phyloP scores from a whole-genome alignment of 2,888 invertebrate species.

The Drosophila nr. perissopoda region DNA sequence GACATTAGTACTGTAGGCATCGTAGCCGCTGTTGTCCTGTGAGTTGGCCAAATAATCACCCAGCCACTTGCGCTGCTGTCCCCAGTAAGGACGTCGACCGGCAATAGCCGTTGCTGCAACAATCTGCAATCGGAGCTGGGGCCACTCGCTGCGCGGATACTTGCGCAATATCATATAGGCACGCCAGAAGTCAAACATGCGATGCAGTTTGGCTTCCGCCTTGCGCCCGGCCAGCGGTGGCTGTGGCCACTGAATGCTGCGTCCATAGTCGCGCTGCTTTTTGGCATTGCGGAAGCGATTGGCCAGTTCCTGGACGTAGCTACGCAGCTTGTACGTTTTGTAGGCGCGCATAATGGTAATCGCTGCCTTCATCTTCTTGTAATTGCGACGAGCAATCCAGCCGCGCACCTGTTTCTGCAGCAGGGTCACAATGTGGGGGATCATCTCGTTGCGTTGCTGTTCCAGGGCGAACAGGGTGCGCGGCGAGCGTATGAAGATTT shows the following conservation, averaged over 20 bases:
- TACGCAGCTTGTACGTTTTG: slow-evolving; percentile 89
- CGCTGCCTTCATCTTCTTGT: slow-evolving; percentile 94
- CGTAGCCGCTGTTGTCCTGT: slow-evolving; percentile 89
- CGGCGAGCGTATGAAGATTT: slow-evolving; percentile 97
- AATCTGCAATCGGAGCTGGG: slow-evolving; percentile 92
- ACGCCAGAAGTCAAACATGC: slow-evolving; percentile 92
- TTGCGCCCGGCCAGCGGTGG: slow-evolving; percentile 89
- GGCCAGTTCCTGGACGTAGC: slow-evolving; percentile 89
- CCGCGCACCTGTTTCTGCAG: slow-evolving; percentile 98
- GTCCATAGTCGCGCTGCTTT: slow-evolving; percentile 90
- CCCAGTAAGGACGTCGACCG: slow-evolving; percentile 88
- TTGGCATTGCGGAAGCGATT: slow-evolving; percentile 88
- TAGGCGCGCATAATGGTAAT: slow-evolving; percentile 92
- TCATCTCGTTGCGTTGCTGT: slow-evolving; percentile 92
- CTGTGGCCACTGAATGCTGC: slow-evolving; percentile 92
- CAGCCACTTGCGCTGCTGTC: slow-evolving; percentile 91
- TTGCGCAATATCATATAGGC: slow-evolving; percentile 93
- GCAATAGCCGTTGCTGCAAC: slow-evolving; percentile 90
- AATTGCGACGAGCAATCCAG: slow-evolving; percentile 90
- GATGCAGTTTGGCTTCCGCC: slow-evolving; percentile 87
- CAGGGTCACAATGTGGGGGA: slow-evolving; percentile 95
- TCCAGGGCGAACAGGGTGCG: slow-evolving; percentile 96
- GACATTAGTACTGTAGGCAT: slow-evolving; percentile 88
- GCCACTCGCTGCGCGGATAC: slow-evolving; percentile 93
- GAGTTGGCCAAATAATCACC: slow-evolving; percentile 92